Conservation (phyloP, 2,113 vertebrate genomes). For the Brachypodius melanocephalos region DNA sequence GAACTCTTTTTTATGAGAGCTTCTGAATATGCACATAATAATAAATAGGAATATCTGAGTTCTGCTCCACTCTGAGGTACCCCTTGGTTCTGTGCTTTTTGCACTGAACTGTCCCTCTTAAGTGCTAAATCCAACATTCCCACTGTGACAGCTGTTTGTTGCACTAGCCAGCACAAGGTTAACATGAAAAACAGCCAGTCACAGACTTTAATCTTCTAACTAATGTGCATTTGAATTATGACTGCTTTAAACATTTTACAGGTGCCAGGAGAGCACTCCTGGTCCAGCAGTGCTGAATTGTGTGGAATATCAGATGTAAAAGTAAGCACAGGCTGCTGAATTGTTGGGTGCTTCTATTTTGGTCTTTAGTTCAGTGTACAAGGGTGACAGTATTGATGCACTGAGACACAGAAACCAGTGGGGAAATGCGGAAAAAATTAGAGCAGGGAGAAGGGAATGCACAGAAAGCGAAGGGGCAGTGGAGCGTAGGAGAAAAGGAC, state of each 20-base stretch:
- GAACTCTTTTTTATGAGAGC: neutral
- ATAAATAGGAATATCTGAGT: neutral
- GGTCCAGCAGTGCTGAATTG: neutral
- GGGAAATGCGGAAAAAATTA: neutral
- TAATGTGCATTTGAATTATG: neutral
- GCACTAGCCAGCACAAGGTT: neutral
- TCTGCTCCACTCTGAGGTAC: neutral
- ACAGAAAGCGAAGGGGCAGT: neutral
- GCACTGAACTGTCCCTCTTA: neutral
- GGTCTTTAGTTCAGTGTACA: neutral
- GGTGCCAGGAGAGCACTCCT: neutral
- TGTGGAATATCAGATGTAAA: neutral
- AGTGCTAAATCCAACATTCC: neutral
- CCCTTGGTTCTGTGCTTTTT: neutral
- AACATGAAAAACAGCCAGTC: neutral
- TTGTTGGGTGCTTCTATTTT: neutral
- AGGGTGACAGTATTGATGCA: neutral
- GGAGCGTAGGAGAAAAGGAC: neutral
- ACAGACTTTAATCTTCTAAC: neutral
- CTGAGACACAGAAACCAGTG: neutral
- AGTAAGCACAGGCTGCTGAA: neutral
- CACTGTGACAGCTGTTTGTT: neutral
- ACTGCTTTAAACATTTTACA: neutral
- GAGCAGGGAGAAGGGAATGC: neutral
- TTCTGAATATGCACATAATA: neutral